phyloP scores from a whole-genome alignment of 2,113 vertebrate genomes.

The Charina bottae region DNA sequence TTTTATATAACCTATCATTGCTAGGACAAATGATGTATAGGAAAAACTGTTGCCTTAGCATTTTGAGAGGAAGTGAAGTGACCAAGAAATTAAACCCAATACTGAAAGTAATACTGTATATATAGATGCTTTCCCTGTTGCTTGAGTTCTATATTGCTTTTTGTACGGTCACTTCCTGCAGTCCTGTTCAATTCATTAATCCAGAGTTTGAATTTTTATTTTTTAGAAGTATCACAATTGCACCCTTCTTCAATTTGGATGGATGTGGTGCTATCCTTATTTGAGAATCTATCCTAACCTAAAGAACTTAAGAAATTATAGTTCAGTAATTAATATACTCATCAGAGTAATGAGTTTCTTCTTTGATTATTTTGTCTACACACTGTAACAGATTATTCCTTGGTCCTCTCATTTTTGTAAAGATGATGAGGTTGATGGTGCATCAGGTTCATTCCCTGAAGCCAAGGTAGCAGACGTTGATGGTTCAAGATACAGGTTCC shows the following conservation, averaged over 20 bases:
- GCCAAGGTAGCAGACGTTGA: not conserved
- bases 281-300: not conserved
- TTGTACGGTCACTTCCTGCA: not conserved
- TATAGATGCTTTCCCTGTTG: not conserved
- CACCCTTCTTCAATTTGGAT: not conserved
- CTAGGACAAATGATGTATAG: not conserved
- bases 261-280: not conserved
- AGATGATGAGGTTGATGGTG: not conserved
- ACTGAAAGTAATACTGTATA: not conserved
- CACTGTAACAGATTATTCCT: not conserved
- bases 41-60: not conserved
- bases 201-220: not conserved
- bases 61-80: not conserved
- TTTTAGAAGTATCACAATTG: not conserved
- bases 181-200: not conserved
- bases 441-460: not conserved
- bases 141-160: not conserved
- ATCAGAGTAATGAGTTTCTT: not conserved
- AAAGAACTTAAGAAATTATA: not conserved
- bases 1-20: not conserved
- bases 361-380: not conserved
- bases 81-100: not conserved
- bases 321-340: not conserved
- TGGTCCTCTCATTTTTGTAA: not conserved
- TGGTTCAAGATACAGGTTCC: not conserved